These are phyloP conservation scores for Cephus cinctus DNA, from an alignment of 1,140 invertebrate genomes.

Conservation along the genomic window DNA sequence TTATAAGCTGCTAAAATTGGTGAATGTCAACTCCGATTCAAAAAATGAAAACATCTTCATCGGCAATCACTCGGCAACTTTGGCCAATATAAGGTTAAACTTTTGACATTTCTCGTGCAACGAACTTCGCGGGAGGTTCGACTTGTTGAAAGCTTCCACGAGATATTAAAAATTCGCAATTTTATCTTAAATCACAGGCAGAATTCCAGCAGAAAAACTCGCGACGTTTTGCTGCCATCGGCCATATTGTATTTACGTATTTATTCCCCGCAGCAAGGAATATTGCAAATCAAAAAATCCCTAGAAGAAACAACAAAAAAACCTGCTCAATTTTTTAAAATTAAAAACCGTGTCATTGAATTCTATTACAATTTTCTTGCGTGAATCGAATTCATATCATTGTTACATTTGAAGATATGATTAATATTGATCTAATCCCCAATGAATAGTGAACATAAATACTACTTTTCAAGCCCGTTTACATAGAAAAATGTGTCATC, in stretches of 20 bases:
- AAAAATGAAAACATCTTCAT: not conserved
- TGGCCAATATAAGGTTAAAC: not conserved
- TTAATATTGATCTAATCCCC: too few relatives aligned
- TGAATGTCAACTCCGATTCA: not conserved
- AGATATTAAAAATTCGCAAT: not conserved
- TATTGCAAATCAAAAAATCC: too few relatives aligned
- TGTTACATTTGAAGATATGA: too few relatives aligned
- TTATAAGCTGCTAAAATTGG: not conserved
- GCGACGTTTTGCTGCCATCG: conserved; percentile 1
- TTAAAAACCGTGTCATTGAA: too few relatives aligned
- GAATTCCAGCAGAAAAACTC: not conserved
- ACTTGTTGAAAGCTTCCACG: not conserved
- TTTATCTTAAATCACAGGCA: not conserved
- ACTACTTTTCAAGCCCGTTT: too few relatives aligned
- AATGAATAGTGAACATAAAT: too few relatives aligned
- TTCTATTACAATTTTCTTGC: too few relatives aligned
- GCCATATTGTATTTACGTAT: conserved; percentile 25
- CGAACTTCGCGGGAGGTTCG: not conserved
- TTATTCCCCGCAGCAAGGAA: conserved; percentile 13
- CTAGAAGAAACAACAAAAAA: too few relatives aligned
- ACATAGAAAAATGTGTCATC: too few relatives aligned
- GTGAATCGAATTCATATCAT: too few relatives aligned
- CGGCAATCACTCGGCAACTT: not conserved
- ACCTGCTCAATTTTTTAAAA: too few relatives aligned
- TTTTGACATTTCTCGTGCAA: not conserved